Conservation (phyloP, 2,888 invertebrate species). For the Phania funesta region DNA sequence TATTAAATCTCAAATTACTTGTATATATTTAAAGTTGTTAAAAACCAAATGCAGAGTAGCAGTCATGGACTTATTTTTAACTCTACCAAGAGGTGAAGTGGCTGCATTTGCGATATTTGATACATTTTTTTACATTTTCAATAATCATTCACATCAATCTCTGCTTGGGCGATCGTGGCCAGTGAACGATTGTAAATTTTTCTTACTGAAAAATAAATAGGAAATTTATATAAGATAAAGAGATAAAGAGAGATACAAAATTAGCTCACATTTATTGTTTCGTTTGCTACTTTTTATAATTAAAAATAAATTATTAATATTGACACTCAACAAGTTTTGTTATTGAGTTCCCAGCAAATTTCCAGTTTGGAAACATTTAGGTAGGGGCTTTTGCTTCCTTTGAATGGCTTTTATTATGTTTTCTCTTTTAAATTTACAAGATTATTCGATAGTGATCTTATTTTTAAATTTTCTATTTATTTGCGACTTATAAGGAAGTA, state of each 20-base stretch:
- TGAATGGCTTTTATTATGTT: conserved; percentile 27
- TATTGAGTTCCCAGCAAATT: conserved; percentile 15
- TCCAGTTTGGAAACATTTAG: conserved; percentile 29
- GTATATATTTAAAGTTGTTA: no score
- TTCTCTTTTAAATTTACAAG: conserved; percentile 34
- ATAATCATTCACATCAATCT: conserved; percentile 60
- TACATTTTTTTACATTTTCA: conserved; percentile 32
- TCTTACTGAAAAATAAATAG: background rate
- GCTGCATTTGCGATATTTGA: conserved; percentile 32
- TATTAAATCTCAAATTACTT: no score
- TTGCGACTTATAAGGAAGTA: conserved; percentile 51
- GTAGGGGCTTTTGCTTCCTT: conserved; percentile 32
- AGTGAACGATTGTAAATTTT: conserved; percentile 47
- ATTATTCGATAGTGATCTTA: conserved; percentile 55
- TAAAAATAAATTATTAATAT: conserved; percentile 67
- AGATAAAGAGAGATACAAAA: background rate
- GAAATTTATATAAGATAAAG: background rate
- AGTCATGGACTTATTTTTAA: no score
- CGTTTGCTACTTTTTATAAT: conserved; percentile 38
- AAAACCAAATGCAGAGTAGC: no score
- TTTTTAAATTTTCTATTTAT: conserved; percentile 12
- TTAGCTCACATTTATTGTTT: conserved; percentile 44
- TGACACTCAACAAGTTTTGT: conserved; percentile 63
- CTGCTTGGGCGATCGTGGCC: conserved; percentile 59
- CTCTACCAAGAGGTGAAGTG: conserved; percentile 2